A percentile compares a stretch with the other conserved stretches of the same genome.
phyloP scores from a whole-genome alignment of 2,797 vertebrate species.

The Myripristis jacobus region DNA sequence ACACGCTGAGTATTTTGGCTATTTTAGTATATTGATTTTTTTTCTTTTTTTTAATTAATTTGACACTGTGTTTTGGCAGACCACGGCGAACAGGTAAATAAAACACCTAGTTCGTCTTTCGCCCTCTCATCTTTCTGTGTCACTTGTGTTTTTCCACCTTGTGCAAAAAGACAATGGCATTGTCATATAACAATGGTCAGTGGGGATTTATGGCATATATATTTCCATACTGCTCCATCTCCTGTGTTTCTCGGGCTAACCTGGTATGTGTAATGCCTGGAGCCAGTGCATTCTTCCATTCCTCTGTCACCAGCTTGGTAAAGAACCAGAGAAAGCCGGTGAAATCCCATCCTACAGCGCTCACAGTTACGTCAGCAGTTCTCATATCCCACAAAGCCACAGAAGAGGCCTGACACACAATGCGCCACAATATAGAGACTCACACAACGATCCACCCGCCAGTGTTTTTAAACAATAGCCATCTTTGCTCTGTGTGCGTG shows the following conservation, averaged over 20 bases:
- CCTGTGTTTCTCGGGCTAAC: conserved; percentile 71
- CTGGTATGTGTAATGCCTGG: conserved; percentile 68
- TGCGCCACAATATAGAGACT: conserved; percentile 74
- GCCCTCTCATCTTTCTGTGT: conserved; percentile 38
- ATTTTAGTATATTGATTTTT: too few relatives aligned
- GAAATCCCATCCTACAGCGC: conserved; percentile 80
- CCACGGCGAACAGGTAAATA: background rate
- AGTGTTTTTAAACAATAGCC: conserved; percentile 74
- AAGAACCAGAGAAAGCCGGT: conserved; percentile 74
- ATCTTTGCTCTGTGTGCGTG: conserved; percentile 50
- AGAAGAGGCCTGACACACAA: conserved; percentile 78
- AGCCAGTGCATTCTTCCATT: conserved; percentile 78
- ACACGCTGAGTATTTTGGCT: background rate
- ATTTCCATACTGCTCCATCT: conserved; percentile 51
- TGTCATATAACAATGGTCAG: conserved; percentile 63
- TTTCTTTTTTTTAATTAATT: conserved; percentile 5
- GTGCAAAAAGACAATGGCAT: conserved; percentile 47
- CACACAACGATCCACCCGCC: conserved; percentile 70
- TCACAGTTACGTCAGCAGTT: conserved; percentile 80
- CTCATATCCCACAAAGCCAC: conserved; percentile 81
- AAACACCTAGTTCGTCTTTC: conserved; percentile 8
- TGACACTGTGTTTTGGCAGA: conserved; percentile 3
- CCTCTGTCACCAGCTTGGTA: conserved; percentile 70
- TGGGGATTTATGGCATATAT: conserved; percentile 59
- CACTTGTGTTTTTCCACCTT: conserved; percentile 51